These are phyloP conservation scores for Cromileptes altivelis DNA, from an alignment of 2,113 vertebrate species.

Conservation along the genomic window DNA sequence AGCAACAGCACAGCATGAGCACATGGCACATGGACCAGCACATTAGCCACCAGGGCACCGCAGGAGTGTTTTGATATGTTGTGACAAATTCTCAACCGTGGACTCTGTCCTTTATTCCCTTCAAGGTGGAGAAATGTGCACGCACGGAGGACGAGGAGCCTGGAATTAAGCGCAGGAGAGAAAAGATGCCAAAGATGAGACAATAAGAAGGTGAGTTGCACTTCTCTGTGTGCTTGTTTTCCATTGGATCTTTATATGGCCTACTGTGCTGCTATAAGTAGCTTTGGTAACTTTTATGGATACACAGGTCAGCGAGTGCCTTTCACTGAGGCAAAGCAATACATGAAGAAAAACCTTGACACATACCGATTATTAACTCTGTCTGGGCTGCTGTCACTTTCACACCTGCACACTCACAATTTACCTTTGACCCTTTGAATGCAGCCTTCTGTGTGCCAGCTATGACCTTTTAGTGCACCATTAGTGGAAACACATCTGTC, in stretches of 20 bases:
- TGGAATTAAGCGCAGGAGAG: slow-evolving; percentile 63
- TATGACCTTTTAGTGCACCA: slow-evolving; percentile 40
- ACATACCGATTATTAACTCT: not conserved
- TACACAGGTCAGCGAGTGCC: slow-evolving; percentile 15
- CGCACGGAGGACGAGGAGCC: slow-evolving; percentile 37
- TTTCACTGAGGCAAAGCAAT: not conserved
- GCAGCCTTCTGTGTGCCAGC: slow-evolving; percentile 8
- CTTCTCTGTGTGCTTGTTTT: not conserved
- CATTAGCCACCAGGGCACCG: slow-evolving; percentile 47
- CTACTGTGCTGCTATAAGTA: not conserved
- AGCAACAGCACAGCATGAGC: slow-evolving; percentile 56
- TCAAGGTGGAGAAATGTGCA: slow-evolving; percentile 70
- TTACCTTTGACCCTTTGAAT: slow-evolving; percentile 61
- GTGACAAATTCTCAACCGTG: slow-evolving; percentile 41
- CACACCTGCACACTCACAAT: slow-evolving; percentile 27
- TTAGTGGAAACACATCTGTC: slow-evolving; percentile 53
- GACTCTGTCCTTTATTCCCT: slow-evolving; percentile 44
- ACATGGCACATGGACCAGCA: slow-evolving; percentile 50
- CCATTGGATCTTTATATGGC: slow-evolving; percentile 10
- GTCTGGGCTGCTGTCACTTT: slow-evolving; percentile 12
- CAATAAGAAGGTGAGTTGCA: slow-evolving; percentile 73
- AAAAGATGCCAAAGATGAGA: slow-evolving; percentile 71
- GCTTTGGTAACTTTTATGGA: slow-evolving; percentile 29
- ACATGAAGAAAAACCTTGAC: slow-evolving; percentile 25
- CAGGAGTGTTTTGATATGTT: slow-evolving; percentile 59